phyloP scores from a whole-genome alignment of 2,888 invertebrate species.

The Scaptomyza flava region DNA sequence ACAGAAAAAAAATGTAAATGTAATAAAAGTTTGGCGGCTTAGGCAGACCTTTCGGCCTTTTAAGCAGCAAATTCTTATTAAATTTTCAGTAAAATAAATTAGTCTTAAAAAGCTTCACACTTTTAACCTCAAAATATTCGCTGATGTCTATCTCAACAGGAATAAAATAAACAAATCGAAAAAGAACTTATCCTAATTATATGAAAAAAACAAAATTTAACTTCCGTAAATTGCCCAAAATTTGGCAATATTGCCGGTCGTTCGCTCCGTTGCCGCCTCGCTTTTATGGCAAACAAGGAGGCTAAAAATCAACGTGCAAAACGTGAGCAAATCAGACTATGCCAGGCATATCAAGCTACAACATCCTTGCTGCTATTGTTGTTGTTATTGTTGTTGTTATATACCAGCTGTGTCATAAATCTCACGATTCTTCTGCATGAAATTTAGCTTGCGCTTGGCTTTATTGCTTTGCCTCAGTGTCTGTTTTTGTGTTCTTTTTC shows the following conservation, averaged over 20 bases:
- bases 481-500: slow-evolving; percentile 48
- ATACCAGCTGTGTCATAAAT: slow-evolving; percentile 68
- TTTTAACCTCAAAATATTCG: not conserved
- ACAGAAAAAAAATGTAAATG: not conserved
- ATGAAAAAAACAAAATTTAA: slow-evolving; percentile 20
- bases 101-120: no score
- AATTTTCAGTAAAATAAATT: not conserved
- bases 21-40: not conserved
- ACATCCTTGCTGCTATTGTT: slow-evolving; percentile 16
- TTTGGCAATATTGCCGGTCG: slow-evolving; percentile 36
- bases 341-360: slow-evolving; percentile 7
- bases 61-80: slow-evolving; percentile 9
- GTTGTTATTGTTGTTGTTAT: slow-evolving; percentile 15
- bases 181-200: slow-evolving; percentile 52
- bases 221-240: slow-evolving; percentile 38
- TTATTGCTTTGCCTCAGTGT: slow-evolving; percentile 58
- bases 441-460: slow-evolving; percentile 72
- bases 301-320: slow-evolving; percentile 27
- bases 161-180: slow-evolving; percentile 20
- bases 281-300: slow-evolving; percentile 56
- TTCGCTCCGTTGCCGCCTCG: slow-evolving; percentile 1
- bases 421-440: slow-evolving; percentile 78
- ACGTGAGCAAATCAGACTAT: slow-evolving; percentile 42
- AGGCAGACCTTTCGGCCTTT: slow-evolving; percentile 6
- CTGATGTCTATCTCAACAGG: slow-evolving; percentile 7